Conservation (phyloP, 2,113 vertebrate genomes). For the Myrmecobius fasciatus region DNA sequence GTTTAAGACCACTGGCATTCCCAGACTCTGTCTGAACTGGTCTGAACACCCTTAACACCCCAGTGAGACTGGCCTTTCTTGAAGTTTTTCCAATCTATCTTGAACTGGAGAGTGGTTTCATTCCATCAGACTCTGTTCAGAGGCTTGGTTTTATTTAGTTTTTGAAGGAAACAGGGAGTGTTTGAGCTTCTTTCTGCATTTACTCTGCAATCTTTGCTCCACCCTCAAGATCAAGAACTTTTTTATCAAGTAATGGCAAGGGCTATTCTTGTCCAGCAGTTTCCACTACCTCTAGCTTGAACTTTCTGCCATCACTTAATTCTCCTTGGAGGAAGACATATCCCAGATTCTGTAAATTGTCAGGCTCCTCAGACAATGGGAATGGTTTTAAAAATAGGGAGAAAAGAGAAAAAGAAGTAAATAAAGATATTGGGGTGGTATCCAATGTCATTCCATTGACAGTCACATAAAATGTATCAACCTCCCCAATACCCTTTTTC, state of each 20-base stretch:
- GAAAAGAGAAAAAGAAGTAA: not conserved
- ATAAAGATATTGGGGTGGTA: not conserved
- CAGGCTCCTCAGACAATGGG: not conserved
- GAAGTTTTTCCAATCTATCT: too few species aligned
- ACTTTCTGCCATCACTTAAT: not conserved
- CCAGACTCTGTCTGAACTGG: too few species aligned
- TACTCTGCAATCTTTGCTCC: too few species aligned
- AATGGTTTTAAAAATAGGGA: not conserved
- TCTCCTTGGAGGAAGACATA: not conserved
- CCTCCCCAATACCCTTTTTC: too few species aligned
- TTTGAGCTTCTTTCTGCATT: too few species aligned
- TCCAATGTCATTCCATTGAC: not conserved
- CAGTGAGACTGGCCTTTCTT: too few species aligned
- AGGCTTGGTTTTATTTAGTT: too few species aligned
- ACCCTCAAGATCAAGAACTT: not conserved
- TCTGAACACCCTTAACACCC: too few species aligned
- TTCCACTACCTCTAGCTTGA: not conserved
- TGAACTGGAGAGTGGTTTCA: too few species aligned
- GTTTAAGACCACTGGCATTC: too few species aligned
- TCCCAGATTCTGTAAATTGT: not conserved
- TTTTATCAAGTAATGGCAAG: not conserved
- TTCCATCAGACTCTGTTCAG: too few species aligned
- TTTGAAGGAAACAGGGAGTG: too few species aligned
- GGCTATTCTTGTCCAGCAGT: not conserved
- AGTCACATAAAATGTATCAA: slow-evolving; percentile 3